phyloP scores from a whole-genome alignment of 2,888 invertebrate genomes.

The Lasioglossum figueresi region DNA sequence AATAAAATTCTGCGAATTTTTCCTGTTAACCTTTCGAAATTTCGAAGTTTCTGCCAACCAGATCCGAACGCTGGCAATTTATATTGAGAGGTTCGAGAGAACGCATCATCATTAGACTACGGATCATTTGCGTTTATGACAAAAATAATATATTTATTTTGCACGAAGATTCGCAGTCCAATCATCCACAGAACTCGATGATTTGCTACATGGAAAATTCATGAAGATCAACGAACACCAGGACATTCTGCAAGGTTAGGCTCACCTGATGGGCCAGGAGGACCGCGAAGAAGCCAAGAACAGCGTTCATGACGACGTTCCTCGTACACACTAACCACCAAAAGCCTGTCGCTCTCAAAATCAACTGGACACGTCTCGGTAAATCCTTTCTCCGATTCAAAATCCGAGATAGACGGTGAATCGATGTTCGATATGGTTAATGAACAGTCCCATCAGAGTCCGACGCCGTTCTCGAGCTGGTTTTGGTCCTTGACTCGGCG shows the following conservation, averaged over 20 bases:
- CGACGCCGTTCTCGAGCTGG: neutral
- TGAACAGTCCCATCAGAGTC: neutral
- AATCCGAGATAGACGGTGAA: neutral
- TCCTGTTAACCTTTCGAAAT: neutral
- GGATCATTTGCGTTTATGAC: too few relatives aligned
- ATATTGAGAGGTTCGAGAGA: neutral
- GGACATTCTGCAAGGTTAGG: neutral
- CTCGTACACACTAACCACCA: neutral
- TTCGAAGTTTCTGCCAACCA: neutral
- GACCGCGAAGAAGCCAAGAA: slow-evolving; percentile 54
- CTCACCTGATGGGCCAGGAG: slow-evolving; percentile 67
- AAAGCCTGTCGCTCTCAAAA: neutral
- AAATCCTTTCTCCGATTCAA: neutral
- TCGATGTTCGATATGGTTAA: neutral
- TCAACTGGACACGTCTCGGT: neutral
- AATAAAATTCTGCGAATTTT: neutral
- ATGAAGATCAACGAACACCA: neutral
- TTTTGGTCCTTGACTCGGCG: neutral
- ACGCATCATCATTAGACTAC: too few relatives aligned
- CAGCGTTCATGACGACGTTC: slow-evolving; percentile 61
- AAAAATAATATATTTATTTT: too few relatives aligned
- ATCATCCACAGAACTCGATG: neutral
- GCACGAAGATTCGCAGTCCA: too few relatives aligned
- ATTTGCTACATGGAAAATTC: neutral
- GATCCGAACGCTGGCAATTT: neutral